Evolutionary conservation across 2,888 invertebrate genomes (phyloP).

Genomic region (Dioctria rufipes): DNA sequence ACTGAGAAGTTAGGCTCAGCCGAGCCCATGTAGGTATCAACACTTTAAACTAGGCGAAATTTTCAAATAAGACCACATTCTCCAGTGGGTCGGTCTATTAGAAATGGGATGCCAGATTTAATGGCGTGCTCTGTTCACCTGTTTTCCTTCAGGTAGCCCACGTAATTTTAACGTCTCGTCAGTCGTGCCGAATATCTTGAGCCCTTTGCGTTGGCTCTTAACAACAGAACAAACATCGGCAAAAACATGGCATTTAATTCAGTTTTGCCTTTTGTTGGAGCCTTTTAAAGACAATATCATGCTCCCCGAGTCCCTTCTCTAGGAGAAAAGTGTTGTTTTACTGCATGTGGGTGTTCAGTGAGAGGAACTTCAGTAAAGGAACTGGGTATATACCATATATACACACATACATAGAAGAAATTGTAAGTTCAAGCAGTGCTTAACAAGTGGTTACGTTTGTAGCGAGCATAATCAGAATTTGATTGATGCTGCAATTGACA

Average conservation of each 20-base stretch:
- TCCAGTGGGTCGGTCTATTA: neutral
- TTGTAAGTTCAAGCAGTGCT: neutral
- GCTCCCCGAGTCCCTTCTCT: too few relatives aligned
- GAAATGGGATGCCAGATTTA: neutral
- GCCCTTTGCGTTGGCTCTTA: too few relatives aligned
- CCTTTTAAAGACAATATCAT: neutral
- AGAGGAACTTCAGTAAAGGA: neutral
- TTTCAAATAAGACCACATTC: constrained; percentile 2
- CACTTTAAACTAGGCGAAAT: too few relatives aligned
- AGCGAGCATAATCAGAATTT: constrained; percentile 33
- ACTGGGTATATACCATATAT: neutral
- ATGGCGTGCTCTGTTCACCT: neutral
- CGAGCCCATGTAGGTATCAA: constrained; percentile 17
- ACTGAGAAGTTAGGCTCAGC: neutral
- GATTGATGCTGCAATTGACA: constrained; percentile 37
- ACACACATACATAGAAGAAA: neutral
- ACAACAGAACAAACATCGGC: too few relatives aligned
- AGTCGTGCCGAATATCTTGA: neutral
- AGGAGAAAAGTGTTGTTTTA: neutral
- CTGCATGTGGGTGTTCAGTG: neutral
- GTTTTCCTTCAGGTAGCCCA: constrained; percentile 4
- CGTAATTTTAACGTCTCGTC: neutral
- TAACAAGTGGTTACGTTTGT: neutral
- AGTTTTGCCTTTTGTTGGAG: neutral
- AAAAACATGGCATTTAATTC: too few relatives aligned